A percentile compares a stretch with the other conserved stretches of the same genome.
phyloP scores from a whole-genome alignment of 2,113 vertebrate species.

The Trinectes maculatus region DNA sequence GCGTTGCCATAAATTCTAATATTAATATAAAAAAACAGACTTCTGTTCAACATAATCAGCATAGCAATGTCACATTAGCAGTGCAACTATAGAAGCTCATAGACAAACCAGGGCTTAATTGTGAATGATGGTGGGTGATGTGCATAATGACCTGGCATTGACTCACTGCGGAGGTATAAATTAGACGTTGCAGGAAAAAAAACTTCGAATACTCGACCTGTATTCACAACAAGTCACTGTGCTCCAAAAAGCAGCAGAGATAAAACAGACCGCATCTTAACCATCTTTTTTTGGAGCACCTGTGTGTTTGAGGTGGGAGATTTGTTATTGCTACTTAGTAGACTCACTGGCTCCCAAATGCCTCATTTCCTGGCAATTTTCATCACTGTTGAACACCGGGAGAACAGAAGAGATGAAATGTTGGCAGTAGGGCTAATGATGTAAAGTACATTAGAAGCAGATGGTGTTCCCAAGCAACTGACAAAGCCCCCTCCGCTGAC shows the following conservation, averaged over 20 bases:
- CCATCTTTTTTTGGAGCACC: slow-evolving; percentile 11
- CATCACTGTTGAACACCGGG: slow-evolving; percentile 57
- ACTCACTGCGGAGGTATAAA: too few relatives aligned
- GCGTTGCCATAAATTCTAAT: too few relatives aligned
- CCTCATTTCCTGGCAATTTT: slow-evolving; percentile 59
- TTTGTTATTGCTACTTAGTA: slow-evolving; percentile 53
- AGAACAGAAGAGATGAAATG: slow-evolving; percentile 51
- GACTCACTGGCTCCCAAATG: slow-evolving; percentile 35
- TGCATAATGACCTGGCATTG: too few relatives aligned
- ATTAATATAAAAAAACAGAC: too few relatives aligned
- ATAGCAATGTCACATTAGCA: too few relatives aligned
- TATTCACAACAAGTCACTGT: not conserved
- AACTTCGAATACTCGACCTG: too few relatives aligned
- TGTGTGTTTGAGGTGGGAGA: slow-evolving; percentile 8
- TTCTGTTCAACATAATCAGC: too few relatives aligned
- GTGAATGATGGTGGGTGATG: too few relatives aligned
- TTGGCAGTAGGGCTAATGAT: slow-evolving; percentile 72
- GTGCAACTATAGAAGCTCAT: too few relatives aligned
- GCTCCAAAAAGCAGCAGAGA: not conserved
- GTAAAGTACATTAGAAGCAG: slow-evolving; percentile 77
- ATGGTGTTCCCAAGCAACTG: slow-evolving; percentile 82
- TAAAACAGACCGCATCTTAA: not conserved
- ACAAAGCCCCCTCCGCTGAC: slow-evolving; percentile 72
- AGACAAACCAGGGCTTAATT: too few relatives aligned
- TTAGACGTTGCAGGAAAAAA: too few relatives aligned